Base-by-base conservation (phyloP, 2,888 invertebrate species). In the Isoperla grammatica region DNA sequence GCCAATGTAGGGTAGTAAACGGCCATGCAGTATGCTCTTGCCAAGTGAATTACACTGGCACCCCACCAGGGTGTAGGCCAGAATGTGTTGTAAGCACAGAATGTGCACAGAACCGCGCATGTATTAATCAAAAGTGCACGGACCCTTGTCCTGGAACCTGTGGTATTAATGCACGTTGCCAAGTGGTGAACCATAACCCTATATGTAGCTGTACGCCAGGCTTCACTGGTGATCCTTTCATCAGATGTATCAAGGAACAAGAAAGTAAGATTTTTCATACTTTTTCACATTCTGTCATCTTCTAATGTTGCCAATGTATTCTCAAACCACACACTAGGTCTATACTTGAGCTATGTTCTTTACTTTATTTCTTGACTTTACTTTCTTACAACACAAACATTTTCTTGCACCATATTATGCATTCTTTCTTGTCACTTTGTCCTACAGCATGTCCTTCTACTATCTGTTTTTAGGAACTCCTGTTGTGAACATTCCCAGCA, bases 131-230 rank as follows among this genome's bases (percentile, higher is more conserved):
- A 63, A 87, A 86, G 76, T 89, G 89, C 73, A 73, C 75, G 9
- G 83, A 88, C 71, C 88, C 87, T 23, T 90, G 88, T 67, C 78
- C 81, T 53, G 84, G 84, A 64, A 82, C 85, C 63, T 89, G 90
- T 72, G 90, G 89, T 23, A 76, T 80, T 64, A 86, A 87, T 71
- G 79, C 89, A 2, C 78, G 81, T 62, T 90, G 90, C 67, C 80
- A 81, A 65, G 87, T 88, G 17, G 81, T 86, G 40, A 85, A 86
- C 70, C 87, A 87, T 69, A 82, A 82, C 68, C 85, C 87, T 6
- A 84, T 86, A 68, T 88, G 88, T 70, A 80, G 81, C 60, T 88
- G 88, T 64, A 79, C 81, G 54, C 73, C 73, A 6, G 79, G 79
- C 11, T 82, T 78, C 67, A 79, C 84, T 1, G 87, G 87, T 62